These are phyloP conservation scores for Malacosoma neustria DNA, from an alignment of 2,888 invertebrate species.

Conservation along the genomic window DNA sequence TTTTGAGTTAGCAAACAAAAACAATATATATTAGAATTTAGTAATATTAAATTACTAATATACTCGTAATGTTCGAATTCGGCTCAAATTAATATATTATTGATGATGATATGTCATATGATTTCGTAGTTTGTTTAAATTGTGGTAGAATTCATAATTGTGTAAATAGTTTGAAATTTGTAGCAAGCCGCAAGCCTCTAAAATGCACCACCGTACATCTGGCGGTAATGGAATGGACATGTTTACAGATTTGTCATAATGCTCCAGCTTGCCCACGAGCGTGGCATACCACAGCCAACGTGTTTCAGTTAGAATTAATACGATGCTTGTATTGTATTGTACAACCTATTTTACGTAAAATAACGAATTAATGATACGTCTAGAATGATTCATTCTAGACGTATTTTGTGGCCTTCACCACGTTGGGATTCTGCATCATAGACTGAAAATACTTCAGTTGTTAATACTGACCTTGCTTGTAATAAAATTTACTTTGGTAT, in stretches of 20 bases:
- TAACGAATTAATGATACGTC: constrained; percentile 15
- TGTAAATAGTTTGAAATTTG: not conserved
- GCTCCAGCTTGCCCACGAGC: constrained; percentile 17
- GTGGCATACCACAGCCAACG: constrained; percentile 21
- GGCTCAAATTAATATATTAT: too few species aligned
- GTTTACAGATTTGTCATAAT: constrained; percentile 26
- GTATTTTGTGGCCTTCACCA: constrained; percentile 33
- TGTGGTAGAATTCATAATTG: too few species aligned
- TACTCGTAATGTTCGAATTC: too few species aligned
- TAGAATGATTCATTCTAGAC: constrained; percentile 34
- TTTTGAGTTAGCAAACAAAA: too few species aligned
- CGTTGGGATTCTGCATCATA: constrained; percentile 39
- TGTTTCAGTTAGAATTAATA: constrained; percentile 25
- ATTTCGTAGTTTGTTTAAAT: too few species aligned
- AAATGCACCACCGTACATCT: not conserved
- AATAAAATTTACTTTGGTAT: constrained; percentile 33
- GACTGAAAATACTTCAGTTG: constrained; percentile 49
- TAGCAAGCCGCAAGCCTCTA: not conserved
- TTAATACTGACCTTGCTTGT: constrained; percentile 33
- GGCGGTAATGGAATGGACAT: constrained; percentile 15
- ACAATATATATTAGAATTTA: too few species aligned
- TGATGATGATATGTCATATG: too few species aligned
- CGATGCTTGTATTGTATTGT: constrained; percentile 11
- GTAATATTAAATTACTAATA: too few species aligned
- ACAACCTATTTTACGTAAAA: constrained; percentile 3